Base-by-base conservation (phyloP, 2,888 invertebrate genomes). In the Steromphala cineraria region DNA sequence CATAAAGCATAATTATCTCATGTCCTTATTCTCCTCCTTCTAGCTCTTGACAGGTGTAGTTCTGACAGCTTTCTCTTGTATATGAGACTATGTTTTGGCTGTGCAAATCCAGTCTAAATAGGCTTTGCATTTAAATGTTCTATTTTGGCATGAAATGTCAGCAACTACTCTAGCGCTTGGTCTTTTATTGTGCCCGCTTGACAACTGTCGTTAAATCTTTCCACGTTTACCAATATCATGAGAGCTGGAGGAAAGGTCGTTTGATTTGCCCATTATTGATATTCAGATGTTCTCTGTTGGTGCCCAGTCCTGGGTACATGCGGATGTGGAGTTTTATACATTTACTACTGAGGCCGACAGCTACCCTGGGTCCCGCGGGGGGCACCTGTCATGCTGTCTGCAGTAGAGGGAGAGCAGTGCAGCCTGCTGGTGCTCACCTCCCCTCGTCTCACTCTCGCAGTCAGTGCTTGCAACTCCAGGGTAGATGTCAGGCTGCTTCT, bases 41-140 rank as follows among this genome's bases (percentile, higher is more conserved):
- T 36, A 36, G 36, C 19, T 55, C n/a, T 55, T 55, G n/a, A 56
- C 19, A 56, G 56, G 24, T 28, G 62, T 24, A 28, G 28, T 24
- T 62, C 62, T 62, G 24, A 62, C 24, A 24, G 46, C 10, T 46
- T 46, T 4, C 36, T 36, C 46, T 46, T 46, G 46, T 46, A 46
- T 46, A 46, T 46, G 46, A 46, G 46, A 46, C 46, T 46, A 36
- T 36, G 46, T 46, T 46, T 46, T 5, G 46, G 62, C 62, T 62
- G 62, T 24, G 28, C 24, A 62, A 62, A 62, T 62, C 62, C 62
- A 28, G 62, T 36, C 40, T 31, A 36, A 40, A 71, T 28, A 36
- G 28, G 71, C 71, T 71, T 71, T 71, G 40, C 71, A 71, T 71
- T 71, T 71, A 40, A 71, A 71, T 71, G 71, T 71, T 71, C 71